phyloP scores from a whole-genome alignment of 2,113 vertebrate species.

The Menidia beryllina region DNA sequence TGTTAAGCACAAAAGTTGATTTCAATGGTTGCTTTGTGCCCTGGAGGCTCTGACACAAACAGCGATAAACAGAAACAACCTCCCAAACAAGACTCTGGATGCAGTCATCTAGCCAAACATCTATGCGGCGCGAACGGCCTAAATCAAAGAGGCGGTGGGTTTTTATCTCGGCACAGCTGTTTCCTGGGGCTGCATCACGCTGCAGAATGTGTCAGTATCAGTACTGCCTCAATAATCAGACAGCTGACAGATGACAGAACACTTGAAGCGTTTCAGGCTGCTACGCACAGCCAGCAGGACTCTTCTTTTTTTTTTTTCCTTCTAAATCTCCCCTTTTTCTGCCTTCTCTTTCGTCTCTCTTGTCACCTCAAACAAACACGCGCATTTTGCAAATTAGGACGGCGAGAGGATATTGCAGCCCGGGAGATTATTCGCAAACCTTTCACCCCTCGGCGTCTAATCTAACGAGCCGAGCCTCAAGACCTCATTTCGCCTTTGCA shows the following conservation, averaged over 20 bases:
- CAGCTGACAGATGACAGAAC: conserved; percentile 59
- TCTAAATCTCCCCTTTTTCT: conserved; percentile 33
- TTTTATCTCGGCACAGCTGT: conserved; percentile 64
- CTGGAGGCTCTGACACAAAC: conserved; percentile 44
- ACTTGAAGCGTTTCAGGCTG: conserved; percentile 45
- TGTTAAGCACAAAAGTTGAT: conserved; percentile 33
- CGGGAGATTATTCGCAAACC: conserved; percentile 58
- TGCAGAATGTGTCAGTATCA: conserved; percentile 53
- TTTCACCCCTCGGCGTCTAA: conserved; percentile 51
- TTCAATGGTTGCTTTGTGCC: conserved; percentile 19
- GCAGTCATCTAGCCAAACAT: conserved; percentile 64
- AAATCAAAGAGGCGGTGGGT: conserved; percentile 53
- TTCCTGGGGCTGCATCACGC: conserved; percentile 45
- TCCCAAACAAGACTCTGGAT: conserved; percentile 44
- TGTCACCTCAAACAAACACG: conserved; percentile 12
- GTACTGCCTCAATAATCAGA: conserved; percentile 58
- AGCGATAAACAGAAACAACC: conserved; percentile 59
- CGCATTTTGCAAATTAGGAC: conserved; percentile 34
- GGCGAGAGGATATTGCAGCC: conserved; percentile 46
- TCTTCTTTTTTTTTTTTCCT: conserved; percentile 34
- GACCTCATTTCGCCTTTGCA: conserved; percentile 43
- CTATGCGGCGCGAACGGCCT: conserved; percentile 56
- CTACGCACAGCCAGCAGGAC: conserved; percentile 33
- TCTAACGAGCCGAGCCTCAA: conserved; percentile 52
- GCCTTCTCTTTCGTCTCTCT: conserved; percentile 1